Evolutionary conservation across 2,797 vertebrate genomes (phyloP).

Genomic region (Sciurus carolinensis): DNA sequence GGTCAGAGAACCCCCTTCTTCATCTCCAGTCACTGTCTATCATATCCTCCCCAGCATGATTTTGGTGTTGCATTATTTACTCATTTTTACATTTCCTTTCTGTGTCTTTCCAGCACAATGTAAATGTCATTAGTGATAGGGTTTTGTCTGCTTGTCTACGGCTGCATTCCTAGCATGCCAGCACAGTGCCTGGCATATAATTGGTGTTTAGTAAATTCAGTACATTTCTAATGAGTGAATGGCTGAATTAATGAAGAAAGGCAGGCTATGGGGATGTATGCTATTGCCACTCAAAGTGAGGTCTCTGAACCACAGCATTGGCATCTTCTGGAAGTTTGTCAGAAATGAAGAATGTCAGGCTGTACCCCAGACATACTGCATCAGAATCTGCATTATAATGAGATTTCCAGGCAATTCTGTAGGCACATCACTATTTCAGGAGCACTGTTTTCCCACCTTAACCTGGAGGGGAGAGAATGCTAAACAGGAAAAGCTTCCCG

Average conservation of each 20-base stretch:
- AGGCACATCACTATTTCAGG: background rate
- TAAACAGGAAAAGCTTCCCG: background rate
- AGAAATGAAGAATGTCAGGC: background rate
- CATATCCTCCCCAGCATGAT: background rate
- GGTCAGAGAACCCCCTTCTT: background rate
- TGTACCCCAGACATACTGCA: background rate
- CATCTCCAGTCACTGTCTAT: background rate
- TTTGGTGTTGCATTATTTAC: background rate
- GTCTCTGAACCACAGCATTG: background rate
- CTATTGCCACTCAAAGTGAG: background rate
- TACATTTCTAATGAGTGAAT: background rate
- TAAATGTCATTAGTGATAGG: background rate
- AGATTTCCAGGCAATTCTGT: background rate
- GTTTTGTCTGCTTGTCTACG: background rate
- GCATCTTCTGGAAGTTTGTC: slow-evolving; percentile 28
- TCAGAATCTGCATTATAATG: slow-evolving; percentile 32
- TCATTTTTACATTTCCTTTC: background rate
- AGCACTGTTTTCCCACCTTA: background rate
- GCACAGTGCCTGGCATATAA: background rate
- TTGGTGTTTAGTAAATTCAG: background rate
- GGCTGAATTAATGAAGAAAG: background rate
- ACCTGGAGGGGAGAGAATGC: background rate
- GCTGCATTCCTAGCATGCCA: background rate
- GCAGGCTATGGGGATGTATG: background rate
- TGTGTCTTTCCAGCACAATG: background rate